Base-by-base conservation (phyloP, 1,140 invertebrate species). In the Diorhabda elongata region DNA sequence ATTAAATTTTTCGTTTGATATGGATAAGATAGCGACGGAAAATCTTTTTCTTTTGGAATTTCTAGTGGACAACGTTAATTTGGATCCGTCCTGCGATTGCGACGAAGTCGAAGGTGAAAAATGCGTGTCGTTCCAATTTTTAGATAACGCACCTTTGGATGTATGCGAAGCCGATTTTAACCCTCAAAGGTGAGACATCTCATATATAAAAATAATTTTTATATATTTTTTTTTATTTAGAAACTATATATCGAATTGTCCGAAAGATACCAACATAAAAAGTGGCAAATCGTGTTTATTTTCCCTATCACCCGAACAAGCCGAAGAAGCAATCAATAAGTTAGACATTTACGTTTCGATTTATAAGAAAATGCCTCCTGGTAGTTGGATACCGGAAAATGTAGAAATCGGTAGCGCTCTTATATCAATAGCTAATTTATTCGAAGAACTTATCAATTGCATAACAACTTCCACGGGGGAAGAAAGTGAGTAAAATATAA, bases 201-300 rank as follows among this genome's bases (percentile, higher is more conserved):
- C 81, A 7, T 1, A 26, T 26, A 52, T 52, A 52, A 52, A 52
- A 8, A 52, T 52, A 8, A 52, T 52, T 4, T n/a, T 2, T 52
- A 4, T 52, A 52, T 52, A 3, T 4, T 6, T 52, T 52, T 52
- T 3, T 52, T 52, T 52, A 2, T 52, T n/a, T 52, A 52, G 47
- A 52, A 52, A 52, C 47, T 52, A 52, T 52, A 52, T 8, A 52
- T 52, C 47, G 2, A 52, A 52, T 52, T 52, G 4, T 78, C 75
- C 47, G n/a, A 52, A 52, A 52, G 6, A 8, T 52, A n/a, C 47
- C 47, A 52, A 52, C 2, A 82, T 84, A 42, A 86, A 85, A 71
- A 85, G 76, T 69, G 85, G 85, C 5, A 85, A 85, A 75, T 85
- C 84, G 3, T 85, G 84, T 68, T 75, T 86, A 11, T 86, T 86